A percentile compares a stretch with the other conserved stretches of the same genome.
Conservation (phyloP, 1,140 invertebrate species). For the Linepithema humile region DNA sequence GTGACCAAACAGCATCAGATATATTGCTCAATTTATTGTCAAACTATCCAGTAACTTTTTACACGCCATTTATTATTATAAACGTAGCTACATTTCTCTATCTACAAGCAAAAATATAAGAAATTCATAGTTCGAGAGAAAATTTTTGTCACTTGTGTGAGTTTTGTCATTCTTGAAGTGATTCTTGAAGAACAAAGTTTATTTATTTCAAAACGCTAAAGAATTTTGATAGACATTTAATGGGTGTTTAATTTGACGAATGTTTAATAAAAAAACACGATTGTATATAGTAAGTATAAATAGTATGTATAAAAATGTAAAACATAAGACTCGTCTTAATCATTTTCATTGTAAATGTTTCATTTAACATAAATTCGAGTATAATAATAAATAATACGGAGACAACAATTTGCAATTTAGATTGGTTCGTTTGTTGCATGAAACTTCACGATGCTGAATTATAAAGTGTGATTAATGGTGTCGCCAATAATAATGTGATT, state of each 20-base stretch:
- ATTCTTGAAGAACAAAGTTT: too few relatives aligned
- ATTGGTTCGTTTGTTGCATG: background rate
- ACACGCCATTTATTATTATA: background rate
- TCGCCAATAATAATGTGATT: constrained; percentile 20
- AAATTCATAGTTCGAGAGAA: too few relatives aligned
- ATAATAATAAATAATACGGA: constrained; percentile 9
- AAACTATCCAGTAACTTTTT: background rate
- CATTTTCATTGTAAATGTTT: background rate
- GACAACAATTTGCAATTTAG: background rate
- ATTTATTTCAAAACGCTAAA: too few relatives aligned
- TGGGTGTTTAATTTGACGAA: too few relatives aligned
- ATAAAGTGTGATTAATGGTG: background rate
- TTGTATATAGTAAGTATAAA: too few relatives aligned
- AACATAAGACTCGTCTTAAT: background rate
- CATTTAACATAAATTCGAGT: background rate
- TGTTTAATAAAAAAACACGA: too few relatives aligned
- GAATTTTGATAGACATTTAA: too few relatives aligned
- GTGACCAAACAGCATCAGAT: background rate
- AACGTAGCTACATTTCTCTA: background rate
- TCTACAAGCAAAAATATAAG: too few relatives aligned
- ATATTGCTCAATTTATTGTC: background rate
- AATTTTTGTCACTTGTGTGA: too few relatives aligned
- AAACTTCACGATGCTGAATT: background rate
- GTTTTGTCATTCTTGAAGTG: too few relatives aligned
- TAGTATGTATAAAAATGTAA: background rate